Evolutionary conservation across 2,888 invertebrate species (phyloP).

Genomic region (Mycalesis mineus): DNA sequence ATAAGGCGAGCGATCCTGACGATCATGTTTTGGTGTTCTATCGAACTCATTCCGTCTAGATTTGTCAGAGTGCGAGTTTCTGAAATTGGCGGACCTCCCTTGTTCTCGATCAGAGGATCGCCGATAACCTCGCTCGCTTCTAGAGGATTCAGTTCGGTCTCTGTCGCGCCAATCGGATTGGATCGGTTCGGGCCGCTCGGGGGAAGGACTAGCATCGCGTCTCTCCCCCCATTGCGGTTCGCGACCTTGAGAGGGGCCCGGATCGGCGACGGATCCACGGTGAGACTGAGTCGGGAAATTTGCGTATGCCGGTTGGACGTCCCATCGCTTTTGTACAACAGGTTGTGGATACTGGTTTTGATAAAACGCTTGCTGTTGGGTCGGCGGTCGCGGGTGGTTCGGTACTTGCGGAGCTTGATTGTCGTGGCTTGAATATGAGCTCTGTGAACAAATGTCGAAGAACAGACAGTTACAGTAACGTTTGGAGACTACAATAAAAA

Average conservation of each 20-base stretch:
- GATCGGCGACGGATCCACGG: neutral
- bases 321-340: slow-evolving; percentile 9
- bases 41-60: neutral
- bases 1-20: neutral
- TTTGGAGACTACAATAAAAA: too few species aligned
- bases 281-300: slow-evolving; percentile 3
- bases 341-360: slow-evolving; percentile 4
- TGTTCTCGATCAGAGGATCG: neutral
- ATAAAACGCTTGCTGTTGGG: neutral
- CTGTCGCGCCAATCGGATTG: neutral
- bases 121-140: neutral
- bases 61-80: neutral
- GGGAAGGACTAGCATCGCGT: neutral
- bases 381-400: neutral
- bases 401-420: neutral
- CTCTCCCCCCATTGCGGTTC: neutral
- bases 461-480: neutral
- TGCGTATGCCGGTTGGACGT: neutral
- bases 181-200: neutral
- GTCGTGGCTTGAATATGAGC: slow-evolving; percentile 18
- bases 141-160: neutral
- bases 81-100: neutral
- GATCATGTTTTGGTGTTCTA: neutral
- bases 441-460: slow-evolving; percentile 28
- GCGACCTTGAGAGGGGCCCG: neutral